Conservation (phyloP, 2,888 invertebrate genomes). For the Acheta domesticus region DNA sequence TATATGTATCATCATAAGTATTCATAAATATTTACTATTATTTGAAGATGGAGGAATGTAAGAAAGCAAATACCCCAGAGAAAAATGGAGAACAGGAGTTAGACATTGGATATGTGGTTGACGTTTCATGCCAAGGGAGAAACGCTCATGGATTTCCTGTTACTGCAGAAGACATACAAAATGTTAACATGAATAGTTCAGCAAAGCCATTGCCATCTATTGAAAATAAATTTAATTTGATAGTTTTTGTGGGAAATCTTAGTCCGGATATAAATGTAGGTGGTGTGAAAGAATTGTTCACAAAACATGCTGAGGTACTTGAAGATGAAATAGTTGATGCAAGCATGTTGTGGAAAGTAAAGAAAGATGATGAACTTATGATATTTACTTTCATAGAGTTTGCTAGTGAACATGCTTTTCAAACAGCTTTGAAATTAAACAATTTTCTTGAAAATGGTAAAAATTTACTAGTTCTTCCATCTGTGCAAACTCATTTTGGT, state of each 20-base stretch:
- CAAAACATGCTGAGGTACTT: background rate
- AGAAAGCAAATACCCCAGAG: too few relatives aligned
- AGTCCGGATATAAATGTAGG: background rate
- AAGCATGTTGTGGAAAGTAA: background rate
- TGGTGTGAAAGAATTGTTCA: background rate
- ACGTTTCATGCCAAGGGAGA: background rate
- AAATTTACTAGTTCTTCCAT: background rate
- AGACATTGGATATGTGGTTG: too few relatives aligned
- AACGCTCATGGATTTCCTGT: background rate
- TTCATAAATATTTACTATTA: too few relatives aligned
- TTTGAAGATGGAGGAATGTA: too few relatives aligned
- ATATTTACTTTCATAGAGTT: background rate
- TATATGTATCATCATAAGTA: too few relatives aligned
- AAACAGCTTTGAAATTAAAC: background rate
- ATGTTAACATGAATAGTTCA: background rate
- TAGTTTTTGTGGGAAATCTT: background rate
- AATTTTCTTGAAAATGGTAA: background rate
- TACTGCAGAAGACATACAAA: background rate
- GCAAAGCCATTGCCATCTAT: background rate
- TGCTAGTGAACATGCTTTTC: background rate
- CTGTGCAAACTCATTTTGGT: background rate
- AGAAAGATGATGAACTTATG: background rate
- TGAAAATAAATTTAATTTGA: background rate
- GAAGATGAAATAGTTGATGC: background rate
- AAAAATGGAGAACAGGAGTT: too few relatives aligned